Evolutionary conservation across 2,113 vertebrate genomes (phyloP), one percentile per base, ranked within the genome.

Genomic region (Sturnus vulgaris): DNA sequence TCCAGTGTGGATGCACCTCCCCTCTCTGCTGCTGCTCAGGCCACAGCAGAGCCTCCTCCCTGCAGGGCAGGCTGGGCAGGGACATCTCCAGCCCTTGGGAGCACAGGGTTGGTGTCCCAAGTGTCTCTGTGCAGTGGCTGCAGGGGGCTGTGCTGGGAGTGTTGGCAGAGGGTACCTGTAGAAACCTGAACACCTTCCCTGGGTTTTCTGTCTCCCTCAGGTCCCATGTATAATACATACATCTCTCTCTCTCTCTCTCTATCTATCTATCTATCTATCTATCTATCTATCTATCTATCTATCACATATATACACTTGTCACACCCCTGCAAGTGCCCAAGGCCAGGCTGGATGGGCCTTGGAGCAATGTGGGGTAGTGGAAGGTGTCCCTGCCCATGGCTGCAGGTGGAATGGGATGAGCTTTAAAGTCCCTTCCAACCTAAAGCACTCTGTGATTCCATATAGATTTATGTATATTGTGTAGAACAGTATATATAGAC

Each of bases 21-120:
- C 95, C 78, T 83, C 86, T 84, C 95, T n/a, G 91, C 97, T 76
- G 96, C 94, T 92, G 92, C 31, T 2, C 73, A 60, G 93, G 79
- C 44, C 59, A 31, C 59, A 31, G 42, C 65, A 24, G 66, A 42
- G 49, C 2, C 35, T 59, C 30, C 11, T 23, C 30, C 21, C 33
- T 23, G 4, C 33, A 6, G 1, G 1, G 10, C 7, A 1, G 65
- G 68, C 33, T 1, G 39, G 73, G 2, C 5, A 27, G 5, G 53
- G 69, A 5, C 57, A 4, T 0, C 31, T 24, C 22, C 24, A 3
- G 57, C 53, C 47, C 40, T 10, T 3, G 55, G 53, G 42, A 47
- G 14, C 12, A 3, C 40, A 8, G 66, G 65, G 21, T 55, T 0
- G 0, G 18, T 39, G 33, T n/a, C 40, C 37, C 28, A 12, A 3